Base-by-base conservation (phyloP, 2,113 vertebrate genomes). In the Microtus montanus region DNA sequence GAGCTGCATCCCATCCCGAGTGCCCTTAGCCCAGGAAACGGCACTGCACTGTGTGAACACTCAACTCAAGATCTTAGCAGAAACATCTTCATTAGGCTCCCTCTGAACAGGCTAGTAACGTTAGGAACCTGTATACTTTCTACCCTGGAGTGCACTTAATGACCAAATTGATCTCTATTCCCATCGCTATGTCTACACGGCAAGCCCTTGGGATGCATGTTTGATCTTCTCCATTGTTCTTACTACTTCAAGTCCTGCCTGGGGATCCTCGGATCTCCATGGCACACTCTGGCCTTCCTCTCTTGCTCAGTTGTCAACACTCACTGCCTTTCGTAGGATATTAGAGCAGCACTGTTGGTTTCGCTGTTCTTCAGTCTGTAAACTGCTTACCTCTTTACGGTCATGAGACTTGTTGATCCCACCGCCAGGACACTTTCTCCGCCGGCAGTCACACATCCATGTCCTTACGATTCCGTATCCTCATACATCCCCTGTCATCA, bases 1-100 rank as follows among this genome's bases (percentile, higher is more conserved):
- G 30, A 41, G 54, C 61, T 30, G 30, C 8, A 49, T 7, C 2
- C 8, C 22, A 0, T 24, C 15, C 7, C n/a, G 17, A 0, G 5
- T 52, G 35, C 38, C 30, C 20, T 33, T n/a, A n/a, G 47, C 47
- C 24, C 28, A 61, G 63, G 41, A 74, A 68, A 63, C 19, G 7
- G 1, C 0, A 14, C 19, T 66, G 44, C 49, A 12, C 3, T 75
- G 41, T 52, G 38, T 14, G 77, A 38, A 47, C 24, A 6, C 28
- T 73, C 24, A 41, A 30, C 79, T 90, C 54, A 74, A 22, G 89
- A 68, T 38, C 22, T 2, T 26, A 24, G 64, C 20, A 49, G 30
- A 49, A n/a, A 52, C 44, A n/a, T 70, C 52, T 68, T 87, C 44
- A 24, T 52, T 24, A n/a, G 9, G 44, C 5, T 49, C 41, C 68